These are phyloP conservation scores for Denticeps clupeoides DNA, from an alignment of 2,797 vertebrate species.

Conservation along the genomic window DNA sequence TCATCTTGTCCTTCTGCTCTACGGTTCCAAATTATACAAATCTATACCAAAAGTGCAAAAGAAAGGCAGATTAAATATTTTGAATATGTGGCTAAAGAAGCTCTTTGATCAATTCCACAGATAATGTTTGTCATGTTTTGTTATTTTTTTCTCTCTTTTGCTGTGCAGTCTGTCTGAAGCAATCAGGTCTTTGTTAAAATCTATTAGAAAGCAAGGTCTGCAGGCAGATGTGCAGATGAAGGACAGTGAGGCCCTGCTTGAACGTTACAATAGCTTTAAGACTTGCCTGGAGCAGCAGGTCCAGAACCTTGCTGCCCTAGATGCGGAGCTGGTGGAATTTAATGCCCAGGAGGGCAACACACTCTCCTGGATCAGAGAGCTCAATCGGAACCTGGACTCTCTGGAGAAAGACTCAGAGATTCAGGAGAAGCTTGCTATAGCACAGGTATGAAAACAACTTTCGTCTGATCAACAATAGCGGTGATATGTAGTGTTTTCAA, in stretches of 20 bases:
- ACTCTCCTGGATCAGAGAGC: slow-evolving; percentile 56
- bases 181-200: slow-evolving; percentile 53
- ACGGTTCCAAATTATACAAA: too few relatives aligned
- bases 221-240: slow-evolving; percentile 53
- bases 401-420: slow-evolving; percentile 31
- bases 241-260: slow-evolving; percentile 53
- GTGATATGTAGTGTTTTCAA: too few relatives aligned
- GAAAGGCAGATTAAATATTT: too few relatives aligned
- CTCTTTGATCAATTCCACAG: too few relatives aligned
- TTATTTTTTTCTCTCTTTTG: slow-evolving; percentile 20
- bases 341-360: slow-evolving; percentile 45
- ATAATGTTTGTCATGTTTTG: too few relatives aligned
- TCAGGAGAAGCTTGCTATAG: slow-evolving; percentile 49
- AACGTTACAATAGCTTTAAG: slow-evolving; percentile 59
- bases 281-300: slow-evolving; percentile 39
- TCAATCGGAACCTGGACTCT: slow-evolving; percentile 48
- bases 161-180: slow-evolving; percentile 57
- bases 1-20: too few relatives aligned
- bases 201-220: slow-evolving; percentile 62
- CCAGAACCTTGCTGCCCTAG: slow-evolving; percentile 32
- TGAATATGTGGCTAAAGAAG: too few relatives aligned
- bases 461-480: too few relatives aligned
- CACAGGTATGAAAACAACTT: slow-evolving; percentile 65
- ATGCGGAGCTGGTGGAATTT: slow-evolving; percentile 44
- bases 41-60: too few relatives aligned